Percentiles rank a stretch among this genome's conserved stretches.
Conservation (phyloP, 2,888 invertebrate genomes). For the Adelognathus sp. region DNA sequence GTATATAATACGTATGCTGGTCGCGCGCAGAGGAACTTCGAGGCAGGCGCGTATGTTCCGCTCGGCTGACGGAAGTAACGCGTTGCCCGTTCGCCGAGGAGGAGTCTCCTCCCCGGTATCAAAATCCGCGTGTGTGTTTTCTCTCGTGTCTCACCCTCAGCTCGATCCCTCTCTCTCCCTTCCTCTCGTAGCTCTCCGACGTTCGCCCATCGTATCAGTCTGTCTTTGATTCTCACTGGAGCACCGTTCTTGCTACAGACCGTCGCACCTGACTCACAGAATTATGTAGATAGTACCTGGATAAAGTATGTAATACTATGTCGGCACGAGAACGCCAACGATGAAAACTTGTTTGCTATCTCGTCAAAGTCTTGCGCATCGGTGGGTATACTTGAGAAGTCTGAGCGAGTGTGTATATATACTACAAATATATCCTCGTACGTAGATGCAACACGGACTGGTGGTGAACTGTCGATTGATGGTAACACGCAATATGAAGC, state of each 20-base stretch:
- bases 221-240: conserved; percentile 2
- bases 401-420: background rate
- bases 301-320: background rate
- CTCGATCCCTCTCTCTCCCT: background rate
- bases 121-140: conserved; percentile 46
- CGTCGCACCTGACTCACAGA: conserved; percentile 28
- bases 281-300: background rate
- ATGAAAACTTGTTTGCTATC: conserved; percentile 41
- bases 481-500: conserved; percentile 23
- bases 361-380: conserved; percentile 31
- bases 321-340: background rate
- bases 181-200: conserved; percentile 2
- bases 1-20: conserved; percentile 14
- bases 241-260: conserved; percentile 33
- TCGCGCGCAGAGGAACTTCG: conserved; percentile 39
- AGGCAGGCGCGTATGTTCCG: conserved; percentile 48
- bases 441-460: background rate
- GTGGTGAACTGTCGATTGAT: background rate
- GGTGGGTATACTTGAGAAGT: background rate
- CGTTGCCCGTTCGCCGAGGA: conserved; percentile 48
- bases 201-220: conserved; percentile 10
- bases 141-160: conserved; percentile 9
- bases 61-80: conserved; percentile 59
- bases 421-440: too few relatives aligned
- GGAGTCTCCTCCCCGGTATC: conserved; percentile 58